These are phyloP conservation scores for Euphydryas editha DNA, from an alignment of 2,888 invertebrate genomes.

Conservation along the genomic window DNA sequence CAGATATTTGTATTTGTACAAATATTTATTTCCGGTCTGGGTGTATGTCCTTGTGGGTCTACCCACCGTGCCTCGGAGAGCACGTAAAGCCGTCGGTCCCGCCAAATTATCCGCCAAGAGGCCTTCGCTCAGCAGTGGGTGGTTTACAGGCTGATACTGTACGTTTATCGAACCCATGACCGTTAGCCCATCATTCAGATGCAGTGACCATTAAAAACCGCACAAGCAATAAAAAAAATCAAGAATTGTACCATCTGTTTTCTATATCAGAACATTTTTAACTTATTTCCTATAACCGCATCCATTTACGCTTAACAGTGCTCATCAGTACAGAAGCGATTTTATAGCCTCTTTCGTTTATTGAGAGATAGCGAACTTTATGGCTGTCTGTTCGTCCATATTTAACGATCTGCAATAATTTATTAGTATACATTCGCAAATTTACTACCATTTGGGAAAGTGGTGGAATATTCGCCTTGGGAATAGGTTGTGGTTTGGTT, in stretches of 20 bases:
- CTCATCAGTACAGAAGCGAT: constrained; percentile 13
- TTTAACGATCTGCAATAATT: constrained; percentile 29
- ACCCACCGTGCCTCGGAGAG: no score
- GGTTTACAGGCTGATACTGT: no score
- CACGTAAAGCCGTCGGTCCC: no score
- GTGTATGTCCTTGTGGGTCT: no score
- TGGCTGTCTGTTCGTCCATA: constrained; percentile 23
- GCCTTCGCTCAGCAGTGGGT: no score
- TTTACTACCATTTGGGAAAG: constrained; percentile 3
- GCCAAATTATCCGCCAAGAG: no score
- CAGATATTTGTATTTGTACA: no score
- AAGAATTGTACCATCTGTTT: neutral
- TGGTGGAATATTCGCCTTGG: neutral
- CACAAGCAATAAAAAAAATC: no score
- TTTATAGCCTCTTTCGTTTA: constrained; percentile 30
- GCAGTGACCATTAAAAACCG: no score
- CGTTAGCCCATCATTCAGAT: no score
- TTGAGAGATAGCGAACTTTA: constrained; percentile 23
- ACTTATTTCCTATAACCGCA: neutral
- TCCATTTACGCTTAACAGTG: constrained; percentile 13
- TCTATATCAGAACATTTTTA: neutral
- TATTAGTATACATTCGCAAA: constrained; percentile 13
- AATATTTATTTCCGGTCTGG: no score
- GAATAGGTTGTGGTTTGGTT: neutral
- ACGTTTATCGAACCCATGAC: no score